Evolutionary conservation across 1,140 invertebrate species (phyloP), one percentile per base, ranked within the genome.

Genomic region (Helicoverpa zea): DNA sequence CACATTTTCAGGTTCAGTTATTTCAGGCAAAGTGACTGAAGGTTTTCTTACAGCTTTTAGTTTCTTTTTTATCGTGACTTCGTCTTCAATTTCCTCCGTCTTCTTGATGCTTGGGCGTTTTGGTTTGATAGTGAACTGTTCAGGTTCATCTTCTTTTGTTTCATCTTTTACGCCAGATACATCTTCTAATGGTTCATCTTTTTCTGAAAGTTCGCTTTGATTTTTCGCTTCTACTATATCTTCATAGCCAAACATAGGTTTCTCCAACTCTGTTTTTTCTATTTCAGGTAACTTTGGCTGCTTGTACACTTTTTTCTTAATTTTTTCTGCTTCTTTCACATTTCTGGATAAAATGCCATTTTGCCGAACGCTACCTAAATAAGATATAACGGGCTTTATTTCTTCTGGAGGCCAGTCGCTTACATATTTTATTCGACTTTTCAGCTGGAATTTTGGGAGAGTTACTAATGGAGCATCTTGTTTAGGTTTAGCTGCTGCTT

Each of bases 1-100:
- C 2, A 98, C 97, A 84, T 96, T 96, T 94, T 97, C 97, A 1
- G 96, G 96, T 91, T 97, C 97, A 1, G 96, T 96, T 49, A 97
- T 95, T 94, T 98, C 97, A 52, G 96, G 96, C 82, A 97, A 95
- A 58, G 96, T 95, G 83, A 96, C 91, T 84, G 96, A 96, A 79
- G 95, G 93, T 93, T 96, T 97, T 88, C 96, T 96, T 64, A 96
- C 95, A 30, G 96, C 96, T 79, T 96, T 97, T 64, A 97, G 90
- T 89, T 97, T 94, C 86, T 94, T 97, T 86, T 97, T 97, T 23
- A 98, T 95, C 5, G 96, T 97, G 14, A 97, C 94, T 94, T 97
- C 97, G 90, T 97, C 96, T 78, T 96, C 96, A 73, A 96, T 96
- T 93, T 97, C 97, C 91, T 97, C 97, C 43, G 96, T 95, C 59